Evolutionary conservation across 1,140 invertebrate species (phyloP), one percentile per base, ranked within the genome.

Genomic region (Nephila pilipes): DNA sequence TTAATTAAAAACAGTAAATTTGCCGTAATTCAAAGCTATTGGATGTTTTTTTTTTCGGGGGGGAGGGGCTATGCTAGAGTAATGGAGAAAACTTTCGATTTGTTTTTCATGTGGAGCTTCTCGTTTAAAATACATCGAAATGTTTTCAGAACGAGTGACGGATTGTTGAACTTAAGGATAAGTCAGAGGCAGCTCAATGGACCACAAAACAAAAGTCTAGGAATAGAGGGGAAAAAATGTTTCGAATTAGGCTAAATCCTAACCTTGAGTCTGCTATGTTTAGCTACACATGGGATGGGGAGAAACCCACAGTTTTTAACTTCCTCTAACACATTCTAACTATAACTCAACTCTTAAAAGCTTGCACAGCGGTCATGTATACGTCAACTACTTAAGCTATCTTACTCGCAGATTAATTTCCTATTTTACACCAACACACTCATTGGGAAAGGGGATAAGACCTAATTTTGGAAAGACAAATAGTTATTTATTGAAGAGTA

Each of bases 391-490:
- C 65, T 75, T 75, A 29, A 75, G 16, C 16, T 69, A 69, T 69
- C 65, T 2, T 25, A 16, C 8, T 3, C 65, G 16, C 65, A 16
- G 65, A 75, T 75, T 75, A 75, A 75, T 75, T 75, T 75, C 65
- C 65, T 29, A 75, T 75, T 75, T 75, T 75, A 75, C 65, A 75
- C 65, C 29, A 60, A 25, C 16, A 63, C 60, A 8, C 22, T 63
- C 60, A 63, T 75, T 75, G 25, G 25, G 29, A 32, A 25, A 69
- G 22, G 60, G 60, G 60, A n/a, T 20, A 6, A n/a, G 25, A 16
- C 25, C 65, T 75, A 75, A 75, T 75, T 75, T 75, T 75, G 65
- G 65, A 32, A 10, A 29, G 65, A 75, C 65, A 75, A 18, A 75
- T 75, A 32, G 65, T 3, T 2, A 12, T 32, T 12, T 16, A 75